Evolutionary conservation across 2,888 invertebrate genomes (phyloP), one percentile per base, ranked within the genome.

Genomic region (Caenorhabditis becei): DNA sequence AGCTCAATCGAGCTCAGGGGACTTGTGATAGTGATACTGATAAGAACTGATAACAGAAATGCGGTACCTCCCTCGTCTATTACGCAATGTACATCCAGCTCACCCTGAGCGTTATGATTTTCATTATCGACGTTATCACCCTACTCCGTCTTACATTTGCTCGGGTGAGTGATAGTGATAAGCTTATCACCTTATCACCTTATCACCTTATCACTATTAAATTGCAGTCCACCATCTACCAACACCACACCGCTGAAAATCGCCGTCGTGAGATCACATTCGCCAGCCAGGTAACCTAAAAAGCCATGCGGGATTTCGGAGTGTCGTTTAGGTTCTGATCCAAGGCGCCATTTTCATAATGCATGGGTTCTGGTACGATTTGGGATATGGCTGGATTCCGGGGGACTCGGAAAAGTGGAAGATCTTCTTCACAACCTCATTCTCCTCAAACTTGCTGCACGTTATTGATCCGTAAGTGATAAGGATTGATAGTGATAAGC

Each of bases 401-500:
- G 65, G 63, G 3, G 32, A 54, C 11, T 49, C 63, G 23, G 59
- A 59, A 11, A 37, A 59, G 23, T 70, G 69, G 70, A 70, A 70
- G 51, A 51, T 35, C 14, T 77, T 77, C 35, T 70, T 69, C 26
- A 70, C 77, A 8, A 77, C 63, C 7, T 56, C 70, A 1, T 77
- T 77, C 32, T 63, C 70, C 1, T 20, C 70, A 16, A 77, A 77
- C 23, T 28, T 77, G n/a, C 37, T 77, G 24, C 69, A 70, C 20
- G 23, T 70, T 5, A 70, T 77, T 51, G 77, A 77, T 63, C 77
- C 77, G 77, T 77, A 51, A 35, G 77, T 77, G 41, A 14, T 14
- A 7, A 7, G 10, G 32, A 32, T 41, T 41, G 7, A 5, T 26
- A 0, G 20, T 2, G 14, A 18, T 49, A 8, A 20, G 7, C 2